Conservation (phyloP, 2,888 invertebrate genomes). For the Trimorus sp. region DNA sequence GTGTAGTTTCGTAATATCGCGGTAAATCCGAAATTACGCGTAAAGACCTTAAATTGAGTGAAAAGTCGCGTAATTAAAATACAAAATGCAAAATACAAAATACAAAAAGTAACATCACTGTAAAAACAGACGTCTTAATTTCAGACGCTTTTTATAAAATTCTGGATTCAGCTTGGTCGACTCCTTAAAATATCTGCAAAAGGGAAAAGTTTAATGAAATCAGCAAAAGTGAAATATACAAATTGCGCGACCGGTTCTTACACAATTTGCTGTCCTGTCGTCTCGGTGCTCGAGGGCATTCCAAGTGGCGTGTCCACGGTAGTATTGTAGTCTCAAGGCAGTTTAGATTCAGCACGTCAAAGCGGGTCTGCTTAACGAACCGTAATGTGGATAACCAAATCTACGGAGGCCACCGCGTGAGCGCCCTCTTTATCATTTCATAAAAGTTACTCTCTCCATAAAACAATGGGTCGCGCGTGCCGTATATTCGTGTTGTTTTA, state of each 20-base stretch:
- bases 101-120: not conserved
- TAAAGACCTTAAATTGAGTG: no score
- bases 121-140: no score
- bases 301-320: conserved; percentile 52
- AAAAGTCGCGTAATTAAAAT: no score
- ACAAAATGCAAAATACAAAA: not conserved
- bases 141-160: no score
- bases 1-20: no score
- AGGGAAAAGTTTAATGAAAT: conserved; percentile 52
- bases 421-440: conserved; percentile 46
- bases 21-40: no score
- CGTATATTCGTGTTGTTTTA: conserved; percentile 27
- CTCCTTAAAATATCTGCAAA: conserved; percentile 20
- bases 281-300: conserved; percentile 61
- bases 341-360: conserved; percentile 72
- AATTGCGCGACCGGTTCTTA: conserved; percentile 53
- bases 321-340: conserved; percentile 57
- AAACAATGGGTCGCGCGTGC: conserved; percentile 23
- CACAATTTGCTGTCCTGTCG: conserved; percentile 62
- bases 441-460: conserved; percentile 52
- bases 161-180: conserved; percentile 4
- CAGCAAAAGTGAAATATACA: conserved; percentile 45
- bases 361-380: conserved; percentile 77
- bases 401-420: conserved; percentile 28
- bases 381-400: conserved; percentile 70